These are phyloP conservation scores for Lates calcarifer DNA, from an alignment of 2,113 vertebrate species.

Conservation along the genomic window DNA sequence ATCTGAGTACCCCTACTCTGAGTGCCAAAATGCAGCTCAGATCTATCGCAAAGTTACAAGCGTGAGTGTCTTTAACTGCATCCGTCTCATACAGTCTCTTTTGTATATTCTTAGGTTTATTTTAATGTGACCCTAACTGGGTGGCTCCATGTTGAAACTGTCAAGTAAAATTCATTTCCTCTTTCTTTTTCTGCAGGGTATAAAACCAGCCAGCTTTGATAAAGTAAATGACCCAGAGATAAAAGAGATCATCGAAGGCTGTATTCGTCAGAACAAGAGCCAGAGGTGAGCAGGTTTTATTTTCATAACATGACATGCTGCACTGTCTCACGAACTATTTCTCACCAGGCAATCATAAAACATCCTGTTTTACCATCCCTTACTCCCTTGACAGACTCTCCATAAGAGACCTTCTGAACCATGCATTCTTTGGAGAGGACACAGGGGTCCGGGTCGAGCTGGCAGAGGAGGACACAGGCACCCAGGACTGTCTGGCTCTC, in stretches of 20 bases:
- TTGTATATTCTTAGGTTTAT: neutral
- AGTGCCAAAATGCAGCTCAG: slow-evolving; percentile 95
- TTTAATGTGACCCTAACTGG: neutral
- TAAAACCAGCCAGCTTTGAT: slow-evolving; percentile 95
- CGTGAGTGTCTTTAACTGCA: slow-evolving; percentile 83
- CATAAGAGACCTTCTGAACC: slow-evolving; percentile 91
- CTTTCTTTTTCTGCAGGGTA: slow-evolving; percentile 84
- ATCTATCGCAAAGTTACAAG: slow-evolving; percentile 98
- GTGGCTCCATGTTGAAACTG: neutral
- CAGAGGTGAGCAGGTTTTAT: slow-evolving; percentile 86
- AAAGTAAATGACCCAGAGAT: slow-evolving; percentile 96
- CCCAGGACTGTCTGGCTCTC: slow-evolving; percentile 88
- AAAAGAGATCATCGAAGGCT: slow-evolving; percentile 96
- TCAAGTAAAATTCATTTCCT: neutral
- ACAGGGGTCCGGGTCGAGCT: slow-evolving; percentile 94
- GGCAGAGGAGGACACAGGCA: slow-evolving; percentile 90
- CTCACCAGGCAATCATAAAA: slow-evolving; percentile 2
- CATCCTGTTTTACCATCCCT: neutral
- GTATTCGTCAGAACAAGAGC: slow-evolving; percentile 93
- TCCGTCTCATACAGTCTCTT: neutral
- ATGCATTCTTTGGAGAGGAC: slow-evolving; percentile 94
- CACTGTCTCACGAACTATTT: neutral
- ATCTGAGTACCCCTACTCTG: slow-evolving; percentile 95
- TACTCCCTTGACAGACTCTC: slow-evolving; percentile 84
- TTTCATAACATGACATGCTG: neutral